phyloP scores from a whole-genome alignment of 1,140 invertebrate species.

The Drosophila oshimai region DNA sequence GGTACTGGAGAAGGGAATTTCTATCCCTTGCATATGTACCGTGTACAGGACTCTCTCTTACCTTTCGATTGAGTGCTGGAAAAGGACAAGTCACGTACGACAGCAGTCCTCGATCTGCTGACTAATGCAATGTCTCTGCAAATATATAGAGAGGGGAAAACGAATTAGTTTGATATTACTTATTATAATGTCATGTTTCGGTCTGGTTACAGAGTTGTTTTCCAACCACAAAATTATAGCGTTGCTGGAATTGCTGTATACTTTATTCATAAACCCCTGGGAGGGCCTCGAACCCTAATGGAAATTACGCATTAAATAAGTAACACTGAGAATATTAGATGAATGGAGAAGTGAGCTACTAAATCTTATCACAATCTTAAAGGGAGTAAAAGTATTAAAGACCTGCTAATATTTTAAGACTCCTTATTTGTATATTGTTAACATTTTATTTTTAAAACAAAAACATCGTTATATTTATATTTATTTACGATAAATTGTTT shows the following conservation, averaged over 20 bases:
- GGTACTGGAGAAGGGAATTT: neutral
- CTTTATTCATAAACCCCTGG: slow-evolving; percentile 20
- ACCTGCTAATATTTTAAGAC: too few species aligned
- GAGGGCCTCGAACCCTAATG: slow-evolving; percentile 14
- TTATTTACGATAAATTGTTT: too few species aligned
- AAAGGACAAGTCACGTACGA: slow-evolving; percentile 32
- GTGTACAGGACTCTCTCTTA: neutral
- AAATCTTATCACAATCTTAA: neutral
- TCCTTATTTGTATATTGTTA: too few species aligned
- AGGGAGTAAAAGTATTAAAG: too few species aligned
- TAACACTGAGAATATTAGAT: slow-evolving; percentile 6
- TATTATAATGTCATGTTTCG: slow-evolving; percentile 44
- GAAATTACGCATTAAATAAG: slow-evolving; percentile 39
- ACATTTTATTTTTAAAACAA: too few species aligned
- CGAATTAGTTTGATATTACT: slow-evolving; percentile 33
- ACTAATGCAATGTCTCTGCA: slow-evolving; percentile 42
- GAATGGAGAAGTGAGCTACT: slow-evolving; percentile 2
- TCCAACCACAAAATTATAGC: slow-evolving; percentile 27
- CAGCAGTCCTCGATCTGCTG: slow-evolving; percentile 25
- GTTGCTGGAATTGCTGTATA: slow-evolving; percentile 8
- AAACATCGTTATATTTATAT: too few species aligned
- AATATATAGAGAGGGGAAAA: slow-evolving; percentile 2
- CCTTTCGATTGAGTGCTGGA: slow-evolving; percentile 34
- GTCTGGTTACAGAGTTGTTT: slow-evolving; percentile 4
- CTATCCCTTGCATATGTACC: slow-evolving; percentile 2